These are phyloP conservation scores for Seriola aureovittata DNA, from an alignment of 2,113 vertebrate species.

Conservation along the genomic window DNA sequence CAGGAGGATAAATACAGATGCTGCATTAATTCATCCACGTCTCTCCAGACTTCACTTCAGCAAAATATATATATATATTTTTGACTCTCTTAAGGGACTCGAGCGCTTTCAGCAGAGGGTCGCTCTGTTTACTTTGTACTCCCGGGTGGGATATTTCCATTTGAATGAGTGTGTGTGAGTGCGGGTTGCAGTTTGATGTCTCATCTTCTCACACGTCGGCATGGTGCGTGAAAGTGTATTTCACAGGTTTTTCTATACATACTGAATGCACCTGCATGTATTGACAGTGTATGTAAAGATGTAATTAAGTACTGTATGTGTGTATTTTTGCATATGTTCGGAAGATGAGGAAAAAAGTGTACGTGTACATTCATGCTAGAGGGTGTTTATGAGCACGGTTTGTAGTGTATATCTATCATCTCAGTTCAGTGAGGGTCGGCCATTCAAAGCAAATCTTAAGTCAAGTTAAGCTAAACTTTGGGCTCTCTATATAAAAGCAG, in stretches of 20 bases:
- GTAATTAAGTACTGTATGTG: conserved; percentile 11
- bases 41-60: conserved; percentile 72
- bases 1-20: conserved; percentile 49
- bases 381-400: background rate
- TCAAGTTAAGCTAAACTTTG: conserved; percentile 60
- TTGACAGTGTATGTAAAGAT: background rate
- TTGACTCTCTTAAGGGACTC: conserved; percentile 62
- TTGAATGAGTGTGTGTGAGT: conserved; percentile 62
- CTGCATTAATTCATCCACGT: conserved; percentile 73
- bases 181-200: conserved; percentile 31
- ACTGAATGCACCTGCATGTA: background rate
- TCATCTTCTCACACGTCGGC: conserved; percentile 40
- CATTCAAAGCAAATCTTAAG: conserved; percentile 51
- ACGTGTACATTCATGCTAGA: conserved; percentile 15
- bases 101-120: conserved; percentile 64
- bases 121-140: conserved; percentile 69
- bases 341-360: background rate
- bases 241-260: background rate
- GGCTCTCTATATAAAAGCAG: conserved; percentile 45
- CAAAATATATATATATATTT: conserved; percentile 37
- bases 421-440: conserved; percentile 14
- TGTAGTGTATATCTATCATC: background rate
- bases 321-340: background rate
- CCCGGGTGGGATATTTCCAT: conserved; percentile 71
- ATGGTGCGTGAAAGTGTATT: background rate